Evolutionary conservation across 2,888 invertebrate genomes (phyloP).

Genomic region (Luffia ferchaultella): DNA sequence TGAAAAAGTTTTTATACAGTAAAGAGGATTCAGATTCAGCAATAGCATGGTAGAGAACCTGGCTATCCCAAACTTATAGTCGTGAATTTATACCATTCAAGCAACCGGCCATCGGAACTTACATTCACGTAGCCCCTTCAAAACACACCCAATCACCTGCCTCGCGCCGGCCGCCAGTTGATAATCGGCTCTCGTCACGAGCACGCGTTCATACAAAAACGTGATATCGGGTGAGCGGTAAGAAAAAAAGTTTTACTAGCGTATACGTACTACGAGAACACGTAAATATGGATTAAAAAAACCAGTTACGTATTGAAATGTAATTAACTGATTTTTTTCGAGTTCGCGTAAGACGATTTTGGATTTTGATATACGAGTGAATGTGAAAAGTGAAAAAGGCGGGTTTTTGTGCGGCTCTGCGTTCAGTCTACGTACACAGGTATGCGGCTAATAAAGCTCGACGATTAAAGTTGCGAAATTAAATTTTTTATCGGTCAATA

Average conservation of each 20-base stretch:
- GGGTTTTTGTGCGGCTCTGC: constrained; percentile 29
- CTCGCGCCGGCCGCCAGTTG: constrained; percentile 32
- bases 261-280: no score
- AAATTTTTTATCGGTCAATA: neutral
- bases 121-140: constrained; percentile 14
- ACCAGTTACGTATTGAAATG: no score
- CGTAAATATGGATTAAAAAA: no score
- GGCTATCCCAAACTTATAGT: no score
- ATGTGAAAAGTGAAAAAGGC: constrained; percentile 41
- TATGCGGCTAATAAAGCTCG: constrained; percentile 19
- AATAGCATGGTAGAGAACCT: no score
- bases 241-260: no score
- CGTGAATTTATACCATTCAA: neutral
- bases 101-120: neutral
- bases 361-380: constrained; percentile 24
- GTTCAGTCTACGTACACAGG: constrained; percentile 40
- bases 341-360: no score
- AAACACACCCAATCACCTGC: constrained; percentile 25
- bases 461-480: neutral
- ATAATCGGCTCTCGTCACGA: constrained; percentile 39
- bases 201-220: constrained; percentile 33
- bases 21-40: no score
- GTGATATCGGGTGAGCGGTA: no score
- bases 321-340: no score
- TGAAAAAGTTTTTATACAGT: no score